These are phyloP conservation scores for Drosophila borborema DNA, from an alignment of 2,888 invertebrate species.

Conservation along the genomic window DNA sequence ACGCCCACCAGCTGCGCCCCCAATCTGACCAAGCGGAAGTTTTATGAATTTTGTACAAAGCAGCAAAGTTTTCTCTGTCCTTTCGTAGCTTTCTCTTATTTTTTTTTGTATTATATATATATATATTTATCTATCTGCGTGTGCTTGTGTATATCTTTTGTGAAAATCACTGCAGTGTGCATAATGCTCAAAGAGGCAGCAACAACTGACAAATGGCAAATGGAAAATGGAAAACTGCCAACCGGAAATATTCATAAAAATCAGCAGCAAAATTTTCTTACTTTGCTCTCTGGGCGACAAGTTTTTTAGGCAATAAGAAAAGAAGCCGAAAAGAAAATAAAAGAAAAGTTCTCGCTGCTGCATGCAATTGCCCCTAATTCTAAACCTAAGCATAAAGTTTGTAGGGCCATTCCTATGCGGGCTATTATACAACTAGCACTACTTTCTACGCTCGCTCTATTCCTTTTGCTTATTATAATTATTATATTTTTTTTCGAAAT, in stretches of 20 bases:
- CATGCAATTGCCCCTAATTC: conserved; percentile 37
- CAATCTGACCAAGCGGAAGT: conserved; percentile 75
- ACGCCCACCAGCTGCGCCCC: conserved; percentile 54
- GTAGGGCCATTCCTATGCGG: conserved; percentile 44
- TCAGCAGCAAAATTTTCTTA: conserved; percentile 33
- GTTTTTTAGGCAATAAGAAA: conserved; percentile 15
- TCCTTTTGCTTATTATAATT: not conserved
- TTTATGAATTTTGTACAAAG: conserved; percentile 80
- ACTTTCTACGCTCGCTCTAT: not conserved
- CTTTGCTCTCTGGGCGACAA: conserved; percentile 18
- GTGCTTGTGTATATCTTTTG: conserved; percentile 39
- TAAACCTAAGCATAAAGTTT: conserved; percentile 21
- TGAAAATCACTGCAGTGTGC: conserved; percentile 78
- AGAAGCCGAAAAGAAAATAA: not conserved
- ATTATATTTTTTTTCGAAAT: conserved; percentile 2
- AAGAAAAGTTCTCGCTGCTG: not conserved
- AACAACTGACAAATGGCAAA: conserved; percentile 28
- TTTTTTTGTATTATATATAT: not conserved
- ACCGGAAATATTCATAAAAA: conserved; percentile 62
- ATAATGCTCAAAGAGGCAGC: conserved; percentile 61
- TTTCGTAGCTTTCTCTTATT: conserved; percentile 43
- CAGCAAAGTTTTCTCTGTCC: conserved; percentile 65
- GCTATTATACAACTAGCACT: conserved; percentile 16
- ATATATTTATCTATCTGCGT: not conserved
- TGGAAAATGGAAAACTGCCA: conserved; percentile 44